phyloP scores from a whole-genome alignment of 2,888 invertebrate species.

The Amiota minor region DNA sequence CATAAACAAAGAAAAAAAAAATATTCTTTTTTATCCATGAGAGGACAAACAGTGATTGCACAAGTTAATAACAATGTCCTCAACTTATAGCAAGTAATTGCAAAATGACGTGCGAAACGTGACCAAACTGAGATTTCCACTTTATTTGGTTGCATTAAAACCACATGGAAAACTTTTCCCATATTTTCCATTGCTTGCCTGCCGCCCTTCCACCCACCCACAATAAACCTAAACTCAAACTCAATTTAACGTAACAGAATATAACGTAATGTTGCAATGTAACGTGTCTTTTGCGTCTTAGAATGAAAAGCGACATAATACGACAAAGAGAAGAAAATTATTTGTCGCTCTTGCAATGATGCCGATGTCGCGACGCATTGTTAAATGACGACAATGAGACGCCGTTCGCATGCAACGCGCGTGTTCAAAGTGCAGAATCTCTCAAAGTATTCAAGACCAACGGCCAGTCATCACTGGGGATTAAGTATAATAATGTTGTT shows the following conservation, averaged over 20 bases:
- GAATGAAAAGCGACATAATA: background rate
- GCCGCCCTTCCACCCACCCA: background rate
- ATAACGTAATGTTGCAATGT: no score
- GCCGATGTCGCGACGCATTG: conserved; percentile 19
- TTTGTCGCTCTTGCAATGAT: conserved; percentile 9
- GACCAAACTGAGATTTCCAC: conserved; percentile 10
- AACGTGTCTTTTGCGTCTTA: conserved; percentile 15
- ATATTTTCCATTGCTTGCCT: background rate
- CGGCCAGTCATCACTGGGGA: conserved; percentile 10
- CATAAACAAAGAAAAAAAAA: background rate
- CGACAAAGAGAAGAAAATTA: background rate
- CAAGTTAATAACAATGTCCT: background rate
- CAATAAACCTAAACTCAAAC: background rate
- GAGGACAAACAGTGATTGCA: background rate
- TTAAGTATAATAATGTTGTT: background rate
- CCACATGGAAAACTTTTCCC: no score
- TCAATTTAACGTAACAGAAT: background rate
- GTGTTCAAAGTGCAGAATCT: conserved; percentile 33
- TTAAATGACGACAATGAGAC: background rate
- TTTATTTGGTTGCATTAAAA: background rate
- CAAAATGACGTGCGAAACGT: conserved; percentile 19
- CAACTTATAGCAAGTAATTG: conserved; percentile 10
- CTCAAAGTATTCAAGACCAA: background rate
- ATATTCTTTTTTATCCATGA: no score
- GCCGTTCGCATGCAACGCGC: conserved; percentile 32